These are phyloP conservation scores for Coptotermes formosanus DNA, from an alignment of 1,140 invertebrate genomes.

Conservation along the genomic window DNA sequence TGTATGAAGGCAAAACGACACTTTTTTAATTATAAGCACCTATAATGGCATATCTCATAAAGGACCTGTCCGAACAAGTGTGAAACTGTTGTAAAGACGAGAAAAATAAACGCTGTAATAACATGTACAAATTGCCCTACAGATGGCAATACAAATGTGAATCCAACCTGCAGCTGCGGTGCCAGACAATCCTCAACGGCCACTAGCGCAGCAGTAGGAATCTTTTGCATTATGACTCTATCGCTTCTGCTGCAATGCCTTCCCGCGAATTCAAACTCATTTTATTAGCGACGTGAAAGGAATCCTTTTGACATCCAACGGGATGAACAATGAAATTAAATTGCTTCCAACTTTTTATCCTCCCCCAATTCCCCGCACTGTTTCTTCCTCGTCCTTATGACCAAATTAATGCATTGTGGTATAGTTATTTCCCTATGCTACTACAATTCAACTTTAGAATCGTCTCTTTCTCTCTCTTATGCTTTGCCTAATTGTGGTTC, in stretches of 20 bases:
- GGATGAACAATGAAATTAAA: constrained; percentile 30
- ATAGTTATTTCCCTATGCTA: constrained; percentile 22
- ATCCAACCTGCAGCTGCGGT: not conserved
- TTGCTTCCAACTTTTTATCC: constrained; percentile 21
- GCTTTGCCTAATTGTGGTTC: constrained; percentile 24
- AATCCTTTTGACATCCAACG: constrained; percentile 21
- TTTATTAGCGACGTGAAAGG: constrained; percentile 24
- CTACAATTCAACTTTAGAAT: not conserved
- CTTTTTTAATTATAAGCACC: too few relatives aligned
- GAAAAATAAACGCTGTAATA: not conserved
- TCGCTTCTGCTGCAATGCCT: not conserved
- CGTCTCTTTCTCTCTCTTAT: not conserved
- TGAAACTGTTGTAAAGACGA: not conserved
- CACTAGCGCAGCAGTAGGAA: not conserved
- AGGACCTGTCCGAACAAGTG: not conserved
- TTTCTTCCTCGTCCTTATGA: constrained; percentile 23
- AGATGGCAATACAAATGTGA: not conserved
- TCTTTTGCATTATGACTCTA: not conserved
- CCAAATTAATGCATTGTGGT: constrained; percentile 30
- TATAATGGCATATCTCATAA: too few relatives aligned
- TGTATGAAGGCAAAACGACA: too few relatives aligned
- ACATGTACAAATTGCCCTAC: not conserved
- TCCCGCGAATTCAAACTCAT: constrained; percentile 21
- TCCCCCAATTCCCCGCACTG: not conserved
- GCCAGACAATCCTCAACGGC: not conserved